phyloP scores from a whole-genome alignment of 2,888 invertebrate species.

The Phortica magna region DNA sequence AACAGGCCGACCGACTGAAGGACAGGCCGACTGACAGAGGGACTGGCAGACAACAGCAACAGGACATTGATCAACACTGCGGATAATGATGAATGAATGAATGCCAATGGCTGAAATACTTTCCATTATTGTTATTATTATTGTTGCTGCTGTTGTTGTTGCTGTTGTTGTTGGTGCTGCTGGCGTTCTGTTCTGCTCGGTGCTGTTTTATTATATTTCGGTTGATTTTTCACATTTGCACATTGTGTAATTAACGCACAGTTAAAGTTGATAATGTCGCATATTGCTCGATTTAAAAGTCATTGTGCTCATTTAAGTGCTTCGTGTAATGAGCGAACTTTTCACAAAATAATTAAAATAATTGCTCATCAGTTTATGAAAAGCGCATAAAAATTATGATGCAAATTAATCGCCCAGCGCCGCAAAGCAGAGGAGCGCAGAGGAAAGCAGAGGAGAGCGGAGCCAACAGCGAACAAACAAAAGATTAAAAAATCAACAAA shows the following conservation, averaged over 20 bases:
- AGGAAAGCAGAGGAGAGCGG: too few relatives aligned
- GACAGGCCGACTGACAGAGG: constrained; percentile 41
- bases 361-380: neutral
- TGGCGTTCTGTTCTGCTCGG: too few relatives aligned
- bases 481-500: too few relatives aligned
- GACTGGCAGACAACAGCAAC: neutral
- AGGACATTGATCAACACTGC: neutral
- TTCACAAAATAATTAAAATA: neutral
- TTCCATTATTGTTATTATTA: neutral
- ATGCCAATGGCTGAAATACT: neutral
- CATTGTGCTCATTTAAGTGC: neutral
- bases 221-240: neutral
- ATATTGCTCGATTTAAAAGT: constrained; percentile 11
- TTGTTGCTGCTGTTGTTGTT: neutral
- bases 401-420: too few relatives aligned
- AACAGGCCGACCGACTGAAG: constrained; percentile 37
- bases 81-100: neutral
- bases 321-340: neutral
- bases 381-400: too few relatives aligned
- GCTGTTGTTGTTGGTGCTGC: neutral
- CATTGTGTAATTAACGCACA: neutral
- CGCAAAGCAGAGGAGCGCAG: too few relatives aligned
- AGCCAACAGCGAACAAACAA: too few relatives aligned
- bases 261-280: neutral
- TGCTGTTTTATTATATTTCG: neutral